Evolutionary conservation across 2,888 invertebrate species (phyloP).

Genomic region (Arenicola marina): DNA sequence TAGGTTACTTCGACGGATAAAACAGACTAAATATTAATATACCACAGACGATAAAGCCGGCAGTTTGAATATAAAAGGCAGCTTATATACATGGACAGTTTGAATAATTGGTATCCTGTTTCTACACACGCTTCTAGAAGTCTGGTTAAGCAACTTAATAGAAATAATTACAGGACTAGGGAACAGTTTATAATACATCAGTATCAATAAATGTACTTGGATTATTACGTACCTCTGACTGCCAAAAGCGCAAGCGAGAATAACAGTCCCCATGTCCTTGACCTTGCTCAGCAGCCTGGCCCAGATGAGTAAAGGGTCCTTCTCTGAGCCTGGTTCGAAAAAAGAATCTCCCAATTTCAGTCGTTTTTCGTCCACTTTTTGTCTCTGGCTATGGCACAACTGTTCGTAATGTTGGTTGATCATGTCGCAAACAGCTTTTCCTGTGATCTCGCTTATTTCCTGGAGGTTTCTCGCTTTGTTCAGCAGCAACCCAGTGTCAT

Average conservation of each 20-base stretch:
- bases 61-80: too few relatives aligned
- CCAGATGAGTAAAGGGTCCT: constrained; percentile 13
- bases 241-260: constrained; percentile 52
- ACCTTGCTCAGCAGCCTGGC: constrained; percentile 38
- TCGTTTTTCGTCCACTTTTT: constrained; percentile 25
- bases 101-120: too few relatives aligned
- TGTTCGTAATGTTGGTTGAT: constrained; percentile 34
- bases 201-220: too few relatives aligned
- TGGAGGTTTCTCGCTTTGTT: constrained; percentile 52
- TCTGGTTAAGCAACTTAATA: too few relatives aligned
- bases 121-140: too few relatives aligned
- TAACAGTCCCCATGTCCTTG: constrained; percentile 43
- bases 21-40: too few relatives aligned
- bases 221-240: constrained; percentile 46
- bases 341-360: constrained; percentile 38
- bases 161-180: too few relatives aligned
- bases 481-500: constrained; percentile 32
- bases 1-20: too few relatives aligned
- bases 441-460: constrained; percentile 36
- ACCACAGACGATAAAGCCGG: too few relatives aligned
- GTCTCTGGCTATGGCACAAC: constrained; percentile 26
- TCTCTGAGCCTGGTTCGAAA: constrained; percentile 24
- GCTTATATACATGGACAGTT: too few relatives aligned
- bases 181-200: too few relatives aligned
- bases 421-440: constrained; percentile 35